Conservation (phyloP, 2,113 vertebrate genomes). For the Coreoperca whiteheadi region DNA sequence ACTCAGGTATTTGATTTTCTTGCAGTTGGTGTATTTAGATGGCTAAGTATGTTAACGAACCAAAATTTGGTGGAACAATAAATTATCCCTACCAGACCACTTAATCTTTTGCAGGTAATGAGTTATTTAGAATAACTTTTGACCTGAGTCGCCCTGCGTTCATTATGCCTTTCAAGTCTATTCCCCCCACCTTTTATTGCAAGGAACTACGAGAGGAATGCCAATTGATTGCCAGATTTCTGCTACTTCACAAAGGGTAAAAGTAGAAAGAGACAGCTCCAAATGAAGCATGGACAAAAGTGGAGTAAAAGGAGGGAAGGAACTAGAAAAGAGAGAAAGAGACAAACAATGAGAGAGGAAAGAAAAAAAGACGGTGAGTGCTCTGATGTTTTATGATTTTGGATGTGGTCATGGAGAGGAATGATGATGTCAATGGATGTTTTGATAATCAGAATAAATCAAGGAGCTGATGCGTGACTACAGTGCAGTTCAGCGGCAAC, state of each 20-base stretch:
- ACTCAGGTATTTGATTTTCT: too few relatives aligned
- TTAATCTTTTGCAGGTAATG: conserved; percentile 42
- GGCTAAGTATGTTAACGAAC: conserved; percentile 18
- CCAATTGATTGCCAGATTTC: conserved; percentile 39
- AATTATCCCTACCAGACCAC: conserved; percentile 31
- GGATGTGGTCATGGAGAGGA: conserved; percentile 61
- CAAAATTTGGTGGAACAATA: conserved; percentile 28
- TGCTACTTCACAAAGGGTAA: conserved; percentile 44
- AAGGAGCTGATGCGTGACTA: conserved; percentile 46
- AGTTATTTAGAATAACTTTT: conserved; percentile 37
- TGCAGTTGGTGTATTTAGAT: neutral
- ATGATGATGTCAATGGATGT: conserved; percentile 69
- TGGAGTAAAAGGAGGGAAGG: neutral
- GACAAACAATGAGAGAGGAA: conserved; percentile 18
- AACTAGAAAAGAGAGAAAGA: neutral
- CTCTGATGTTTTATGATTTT: conserved; percentile 72
- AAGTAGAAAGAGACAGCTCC: conserved; percentile 41
- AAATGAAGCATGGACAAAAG: conserved; percentile 26
- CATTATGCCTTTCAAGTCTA: conserved; percentile 40
- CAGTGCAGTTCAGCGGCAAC: conserved; percentile 36
- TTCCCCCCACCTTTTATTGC: conserved; percentile 38
- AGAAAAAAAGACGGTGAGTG: neutral
- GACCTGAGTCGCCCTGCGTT: conserved; percentile 28
- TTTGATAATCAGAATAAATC: conserved; percentile 80
- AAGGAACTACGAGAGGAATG: conserved; percentile 53